A percentile compares a stretch with the other conserved stretches of the same genome.
These are phyloP conservation scores for Holcopasites calliopsidis DNA, from an alignment of 1,140 invertebrate species.

Conservation along the genomic window DNA sequence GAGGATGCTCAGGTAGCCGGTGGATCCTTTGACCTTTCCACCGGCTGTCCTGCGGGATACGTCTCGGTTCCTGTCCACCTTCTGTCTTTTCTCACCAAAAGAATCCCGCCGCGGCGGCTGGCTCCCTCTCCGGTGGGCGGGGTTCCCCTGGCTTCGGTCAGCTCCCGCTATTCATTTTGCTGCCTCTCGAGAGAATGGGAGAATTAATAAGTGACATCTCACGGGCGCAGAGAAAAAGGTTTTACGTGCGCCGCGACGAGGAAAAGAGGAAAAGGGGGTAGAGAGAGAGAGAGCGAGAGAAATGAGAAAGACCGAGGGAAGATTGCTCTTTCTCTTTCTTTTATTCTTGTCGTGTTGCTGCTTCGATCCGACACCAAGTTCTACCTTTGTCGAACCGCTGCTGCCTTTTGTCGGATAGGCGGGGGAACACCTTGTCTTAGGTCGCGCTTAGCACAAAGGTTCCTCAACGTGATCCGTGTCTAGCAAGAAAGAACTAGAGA, in stretches of 20 bases:
- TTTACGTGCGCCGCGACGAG: conserved; percentile 66
- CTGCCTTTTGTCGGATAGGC: conserved; percentile 41
- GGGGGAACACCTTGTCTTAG: conserved; percentile 60
- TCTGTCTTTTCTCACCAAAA: conserved; percentile 64
- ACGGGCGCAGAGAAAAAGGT: conserved; percentile 63
- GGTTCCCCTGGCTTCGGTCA: conserved; percentile 27
- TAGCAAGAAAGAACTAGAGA: conserved; percentile 25
- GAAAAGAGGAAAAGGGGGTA: conserved; percentile 24
- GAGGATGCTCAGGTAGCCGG: conserved; percentile 72
- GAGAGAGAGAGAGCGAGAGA: not conserved
- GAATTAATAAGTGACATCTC: conserved; percentile 80
- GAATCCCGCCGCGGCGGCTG: conserved; percentile 61
- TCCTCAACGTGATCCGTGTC: conserved; percentile 20
- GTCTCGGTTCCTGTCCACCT: conserved; percentile 61
- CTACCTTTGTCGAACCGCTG: conserved; percentile 47
- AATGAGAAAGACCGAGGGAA: not conserved
- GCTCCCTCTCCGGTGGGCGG: conserved; percentile 52
- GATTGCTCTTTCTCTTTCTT: conserved; percentile 1
- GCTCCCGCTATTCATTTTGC: conserved; percentile 70
- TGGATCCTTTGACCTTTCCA: conserved; percentile 74
- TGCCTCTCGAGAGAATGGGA: conserved; percentile 65
- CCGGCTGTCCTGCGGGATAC: conserved; percentile 65
- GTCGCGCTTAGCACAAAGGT: conserved; percentile 51
- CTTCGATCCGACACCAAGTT: conserved; percentile 23
- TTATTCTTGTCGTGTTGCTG: not conserved